Base-by-base conservation (phyloP, 2,113 vertebrate genomes). In the Paradoxurus hermaphroditus region DNA sequence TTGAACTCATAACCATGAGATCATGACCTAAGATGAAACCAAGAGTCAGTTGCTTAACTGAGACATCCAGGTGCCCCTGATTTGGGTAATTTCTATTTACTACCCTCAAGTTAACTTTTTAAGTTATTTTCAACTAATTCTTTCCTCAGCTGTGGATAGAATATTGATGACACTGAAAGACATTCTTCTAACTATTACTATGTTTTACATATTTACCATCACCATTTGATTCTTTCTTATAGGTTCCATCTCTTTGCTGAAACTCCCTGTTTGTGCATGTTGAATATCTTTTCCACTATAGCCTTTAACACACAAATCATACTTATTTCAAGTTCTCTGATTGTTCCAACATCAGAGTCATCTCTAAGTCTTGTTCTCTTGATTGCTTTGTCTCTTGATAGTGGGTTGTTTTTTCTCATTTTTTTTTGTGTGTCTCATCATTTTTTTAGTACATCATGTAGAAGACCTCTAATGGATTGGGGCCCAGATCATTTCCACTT, bases 311-410 rank as follows among this genome's bases (percentile, higher is more conserved):
- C 39, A 72, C 39, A 41, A 72, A 59, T 84, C 27, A 49, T 25
- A 94, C 14, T 72, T 84, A 92, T 91, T 95, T 77, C 49, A 89
- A 86, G 51, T 81, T 92, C 36, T 23, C 18, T 86, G 34, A 70
- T 67, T 65, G 41, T 68, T 77, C 15, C 7, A 93, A 89, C 27
- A 89, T 62, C 12, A 70, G 8, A 21, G 41, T 84, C 34, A 68
- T 39, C 29, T 68, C 15, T 93, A 62, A 84, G 62, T 83, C n/a
- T 63, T 77, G 18, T 77, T 92, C 68, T 96, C 18, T 68, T 62
- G 41, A 94, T 46, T 78, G 3, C 34, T 81, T 89, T 91, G 65
- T 77, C n/a, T 94, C 36, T 96, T 94, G 59, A 70, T 9, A 70
- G 46, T 85, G 21, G 8, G 46, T 25, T 95, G 36, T 5, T 51